Percentiles rank a stretch among this genome's conserved stretches.
These are phyloP conservation scores for Ptilorrhoa leucosticta DNA, from an alignment of 2,113 vertebrate genomes.

Conservation along the genomic window DNA sequence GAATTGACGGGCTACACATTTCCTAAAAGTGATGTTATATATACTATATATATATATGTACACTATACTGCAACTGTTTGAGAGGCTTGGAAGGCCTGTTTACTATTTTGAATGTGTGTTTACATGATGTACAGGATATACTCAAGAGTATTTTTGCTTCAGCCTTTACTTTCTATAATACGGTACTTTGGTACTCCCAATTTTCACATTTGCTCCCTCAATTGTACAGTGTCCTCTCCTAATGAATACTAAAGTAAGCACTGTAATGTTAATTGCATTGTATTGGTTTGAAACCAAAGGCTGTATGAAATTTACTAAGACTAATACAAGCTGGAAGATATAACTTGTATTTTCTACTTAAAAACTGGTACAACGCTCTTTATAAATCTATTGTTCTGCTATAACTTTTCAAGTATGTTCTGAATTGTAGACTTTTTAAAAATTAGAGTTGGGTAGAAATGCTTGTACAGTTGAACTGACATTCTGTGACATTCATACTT, in stretches of 20 bases:
- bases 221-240: conserved; percentile 21
- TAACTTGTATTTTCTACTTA: conserved; percentile 70
- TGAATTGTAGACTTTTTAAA: conserved; percentile 35
- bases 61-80: background rate
- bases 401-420: conserved; percentile 48
- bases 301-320: conserved; percentile 59
- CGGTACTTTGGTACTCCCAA: conserved; percentile 47
- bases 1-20: conserved; percentile 49
- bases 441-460: background rate
- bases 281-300: conserved; percentile 73
- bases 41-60: background rate
- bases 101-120: conserved; percentile 65
- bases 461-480: conserved; percentile 6
- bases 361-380: conserved; percentile 59
- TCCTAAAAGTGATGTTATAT: conserved; percentile 10
- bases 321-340: conserved; percentile 50
- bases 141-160: conserved; percentile 76
- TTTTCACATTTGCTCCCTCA: conserved; percentile 6
- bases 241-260: conserved; percentile 1
- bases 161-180: conserved; percentile 55
- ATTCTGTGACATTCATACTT: background rate
- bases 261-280: conserved; percentile 24
- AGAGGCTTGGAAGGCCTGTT: conserved; percentile 51
- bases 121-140: conserved; percentile 71
- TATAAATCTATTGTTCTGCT: conserved; percentile 59